phyloP scores from a whole-genome alignment of 2,888 invertebrate species.

The Brenthis hecate region DNA sequence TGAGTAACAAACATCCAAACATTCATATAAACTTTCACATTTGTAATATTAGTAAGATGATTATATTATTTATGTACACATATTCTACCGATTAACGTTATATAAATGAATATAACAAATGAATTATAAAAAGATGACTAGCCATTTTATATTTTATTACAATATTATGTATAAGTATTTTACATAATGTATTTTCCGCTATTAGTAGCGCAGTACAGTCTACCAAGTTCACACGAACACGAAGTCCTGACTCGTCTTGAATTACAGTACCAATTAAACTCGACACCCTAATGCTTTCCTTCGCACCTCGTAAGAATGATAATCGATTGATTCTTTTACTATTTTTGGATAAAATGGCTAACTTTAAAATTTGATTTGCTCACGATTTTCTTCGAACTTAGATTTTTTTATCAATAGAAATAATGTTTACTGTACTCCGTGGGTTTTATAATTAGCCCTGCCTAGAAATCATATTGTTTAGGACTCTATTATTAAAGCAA shows the following conservation, averaged over 20 bases:
- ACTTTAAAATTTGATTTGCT: slow-evolving; percentile 37
- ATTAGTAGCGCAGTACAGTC: slow-evolving; percentile 43
- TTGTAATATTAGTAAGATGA: no score
- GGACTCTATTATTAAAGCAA: no score
- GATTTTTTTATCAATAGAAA: neutral
- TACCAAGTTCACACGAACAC: slow-evolving; percentile 61
- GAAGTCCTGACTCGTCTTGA: slow-evolving; percentile 65
- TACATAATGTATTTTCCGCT: slow-evolving; percentile 46
- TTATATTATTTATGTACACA: neutral
- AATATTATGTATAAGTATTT: neutral
- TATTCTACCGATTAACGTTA: neutral
- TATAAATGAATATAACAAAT: no score
- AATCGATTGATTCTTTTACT: slow-evolving; percentile 52
- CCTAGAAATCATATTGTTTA: no score
- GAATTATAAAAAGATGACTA: no score
- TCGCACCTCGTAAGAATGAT: slow-evolving; percentile 65
- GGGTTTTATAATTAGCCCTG: neutral
- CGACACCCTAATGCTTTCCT: slow-evolving; percentile 70
- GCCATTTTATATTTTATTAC: no score
- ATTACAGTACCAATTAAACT: slow-evolving; percentile 79
- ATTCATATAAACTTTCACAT: no score
- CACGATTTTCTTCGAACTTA: slow-evolving; percentile 44
- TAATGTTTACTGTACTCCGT: neutral
- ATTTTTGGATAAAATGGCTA: slow-evolving; percentile 5
- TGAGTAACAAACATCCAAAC: no score